Conservation (phyloP, 2,113 vertebrate species). For the Pristiophorus japonicus region DNA sequence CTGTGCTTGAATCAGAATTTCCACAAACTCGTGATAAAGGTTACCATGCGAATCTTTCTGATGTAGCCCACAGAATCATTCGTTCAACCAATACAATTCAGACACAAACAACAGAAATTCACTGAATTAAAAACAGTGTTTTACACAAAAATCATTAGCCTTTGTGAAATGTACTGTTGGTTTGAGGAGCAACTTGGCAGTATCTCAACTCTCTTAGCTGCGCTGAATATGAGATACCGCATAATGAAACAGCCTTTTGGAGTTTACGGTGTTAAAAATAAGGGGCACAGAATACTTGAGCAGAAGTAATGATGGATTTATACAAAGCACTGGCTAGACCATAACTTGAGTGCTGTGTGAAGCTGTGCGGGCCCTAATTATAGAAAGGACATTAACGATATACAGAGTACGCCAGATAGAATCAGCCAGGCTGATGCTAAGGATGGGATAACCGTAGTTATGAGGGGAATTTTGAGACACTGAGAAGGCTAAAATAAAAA, state of each 20-base stretch:
- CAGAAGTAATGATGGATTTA: neutral
- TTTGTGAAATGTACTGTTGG: constrained; percentile 3
- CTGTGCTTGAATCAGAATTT: neutral
- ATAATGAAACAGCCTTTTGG: neutral
- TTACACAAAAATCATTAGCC: neutral
- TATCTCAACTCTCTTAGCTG: neutral
- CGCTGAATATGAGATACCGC: constrained; percentile 2
- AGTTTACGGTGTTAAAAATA: neutral
- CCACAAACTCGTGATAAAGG: neutral
- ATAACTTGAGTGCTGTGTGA: neutral
- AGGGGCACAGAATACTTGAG: neutral
- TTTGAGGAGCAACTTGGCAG: neutral
- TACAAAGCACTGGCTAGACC: neutral
- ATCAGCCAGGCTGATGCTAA: neutral
- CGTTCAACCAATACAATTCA: neutral
- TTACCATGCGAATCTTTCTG: neutral
- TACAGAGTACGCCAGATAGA: neutral
- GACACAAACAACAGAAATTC: neutral
- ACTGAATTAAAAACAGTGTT: neutral
- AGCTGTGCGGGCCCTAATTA: neutral
- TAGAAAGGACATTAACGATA: neutral
- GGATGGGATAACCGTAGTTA: neutral
- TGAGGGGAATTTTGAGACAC: neutral
- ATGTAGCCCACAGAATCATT: neutral
- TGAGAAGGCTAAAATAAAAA: neutral